Conservation (phyloP, 2,888 invertebrate genomes). For the Rhagophthalmus giganteus region DNA sequence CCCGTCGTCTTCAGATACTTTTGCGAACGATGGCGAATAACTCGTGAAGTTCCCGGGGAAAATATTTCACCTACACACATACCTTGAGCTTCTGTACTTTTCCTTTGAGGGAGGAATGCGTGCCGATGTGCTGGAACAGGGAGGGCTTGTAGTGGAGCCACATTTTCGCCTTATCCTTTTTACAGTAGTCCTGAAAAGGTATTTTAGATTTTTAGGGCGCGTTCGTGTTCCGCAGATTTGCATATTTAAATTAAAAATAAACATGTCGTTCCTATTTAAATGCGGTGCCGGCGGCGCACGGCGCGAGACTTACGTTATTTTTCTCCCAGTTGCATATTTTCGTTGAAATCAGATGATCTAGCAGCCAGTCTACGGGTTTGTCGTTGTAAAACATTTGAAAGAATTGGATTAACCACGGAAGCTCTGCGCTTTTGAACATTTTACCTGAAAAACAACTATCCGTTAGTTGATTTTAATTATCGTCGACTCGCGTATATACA, state of each 20-base stretch:
- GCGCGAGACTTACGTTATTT: slow-evolving; percentile 64
- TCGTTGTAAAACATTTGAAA: slow-evolving; percentile 94
- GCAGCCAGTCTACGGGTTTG: slow-evolving; percentile 96
- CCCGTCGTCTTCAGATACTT: neutral
- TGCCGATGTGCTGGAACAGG: slow-evolving; percentile 93
- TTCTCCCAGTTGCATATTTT: slow-evolving; percentile 86
- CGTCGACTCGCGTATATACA: too few species aligned
- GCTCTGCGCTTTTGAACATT: slow-evolving; percentile 86
- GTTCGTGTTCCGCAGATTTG: too few species aligned
- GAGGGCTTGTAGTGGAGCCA: slow-evolving; percentile 89
- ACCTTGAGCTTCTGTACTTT: slow-evolving; percentile 96
- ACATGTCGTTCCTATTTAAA: too few species aligned
- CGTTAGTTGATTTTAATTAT: too few species aligned
- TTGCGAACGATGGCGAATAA: slow-evolving; percentile 3
- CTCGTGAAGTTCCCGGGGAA: slow-evolving; percentile 2
- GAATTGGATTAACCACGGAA: slow-evolving; percentile 86
- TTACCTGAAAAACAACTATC: slow-evolving; percentile 74
- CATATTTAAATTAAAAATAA: slow-evolving; percentile 13
- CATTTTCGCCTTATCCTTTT: slow-evolving; percentile 71
- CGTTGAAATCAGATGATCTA: slow-evolving; percentile 86
- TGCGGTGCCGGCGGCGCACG: too few species aligned
- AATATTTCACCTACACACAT: slow-evolving; percentile 40
- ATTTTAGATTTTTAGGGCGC: too few species aligned
- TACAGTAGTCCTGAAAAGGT: slow-evolving; percentile 83
- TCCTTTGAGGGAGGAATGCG: slow-evolving; percentile 91